Evolutionary conservation across 2,888 invertebrate species (phyloP).

Genomic region (Eucriotettix oculatus): DNA sequence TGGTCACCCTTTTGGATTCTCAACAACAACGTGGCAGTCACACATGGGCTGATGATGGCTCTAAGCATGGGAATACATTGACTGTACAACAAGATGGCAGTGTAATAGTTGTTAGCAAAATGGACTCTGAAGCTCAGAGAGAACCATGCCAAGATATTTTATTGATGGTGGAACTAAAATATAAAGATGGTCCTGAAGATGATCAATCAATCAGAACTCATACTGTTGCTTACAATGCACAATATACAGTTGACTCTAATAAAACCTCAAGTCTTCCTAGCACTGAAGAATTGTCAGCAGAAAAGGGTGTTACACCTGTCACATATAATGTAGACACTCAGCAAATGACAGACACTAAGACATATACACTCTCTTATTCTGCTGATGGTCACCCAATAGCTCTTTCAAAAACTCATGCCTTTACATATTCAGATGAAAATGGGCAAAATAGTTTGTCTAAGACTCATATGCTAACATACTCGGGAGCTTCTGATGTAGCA

Average conservation of each 20-base stretch:
- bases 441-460: neutral
- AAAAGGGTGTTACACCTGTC: neutral
- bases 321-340: conserved; percentile 9
- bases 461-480: conserved; percentile 1
- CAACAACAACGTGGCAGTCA: too few species aligned
- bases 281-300: neutral
- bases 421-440: conserved; percentile 2
- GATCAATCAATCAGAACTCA: conserved; percentile 5
- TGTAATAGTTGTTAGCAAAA: conserved; percentile 17
- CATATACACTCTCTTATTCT: conserved; percentile 3
- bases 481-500: conserved; percentile 1
- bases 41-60: too few species aligned
- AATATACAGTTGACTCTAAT: conserved; percentile 8
- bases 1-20: too few species aligned
- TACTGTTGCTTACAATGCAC: conserved; percentile 4
- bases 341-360: neutral
- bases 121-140: conserved; percentile 9
- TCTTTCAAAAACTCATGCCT: neutral
- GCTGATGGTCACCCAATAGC: conserved; percentile 1
- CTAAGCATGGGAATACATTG: conserved; percentile 1
- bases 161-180: conserved; percentile 19
- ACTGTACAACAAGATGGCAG: conserved; percentile 14
- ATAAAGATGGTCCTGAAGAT: conserved; percentile 10
- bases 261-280: conserved; percentile 3
- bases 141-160: conserved; percentile 15